phyloP scores from a whole-genome alignment of 2,888 invertebrate species.

The Nymphalis polychloros region DNA sequence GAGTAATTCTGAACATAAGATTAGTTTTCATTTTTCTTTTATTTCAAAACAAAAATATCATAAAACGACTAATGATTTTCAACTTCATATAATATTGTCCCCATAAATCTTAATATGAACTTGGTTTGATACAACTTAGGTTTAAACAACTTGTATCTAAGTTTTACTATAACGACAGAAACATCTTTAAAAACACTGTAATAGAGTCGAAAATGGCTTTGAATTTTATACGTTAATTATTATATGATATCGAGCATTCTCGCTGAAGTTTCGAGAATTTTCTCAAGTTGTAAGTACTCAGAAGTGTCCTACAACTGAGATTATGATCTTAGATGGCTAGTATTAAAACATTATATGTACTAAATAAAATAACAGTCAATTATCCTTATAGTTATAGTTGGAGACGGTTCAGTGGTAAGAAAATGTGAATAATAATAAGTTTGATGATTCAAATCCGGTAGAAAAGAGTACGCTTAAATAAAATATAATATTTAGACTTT shows the following conservation, averaged over 20 bases:
- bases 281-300: constrained; percentile 23
- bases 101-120: not conserved
- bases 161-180: not conserved
- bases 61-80: too few relatives aligned
- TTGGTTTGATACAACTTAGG: not conserved
- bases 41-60: too few relatives aligned
- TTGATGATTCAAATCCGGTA: too few relatives aligned
- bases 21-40: too few relatives aligned
- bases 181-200: not conserved
- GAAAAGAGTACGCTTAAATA: too few relatives aligned
- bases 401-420: too few relatives aligned
- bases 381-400: too few relatives aligned
- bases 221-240: constrained; percentile 17
- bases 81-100: not conserved
- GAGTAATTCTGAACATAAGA: too few relatives aligned
- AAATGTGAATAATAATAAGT: too few relatives aligned
- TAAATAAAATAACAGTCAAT: not conserved
- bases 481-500: too few relatives aligned
- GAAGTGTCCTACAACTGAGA: constrained; percentile 19
- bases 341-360: constrained; percentile 6
- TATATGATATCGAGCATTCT: constrained; percentile 14
- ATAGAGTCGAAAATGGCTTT: constrained; percentile 9
- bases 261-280: constrained; percentile 15
- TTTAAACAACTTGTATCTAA: not conserved
- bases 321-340: constrained; percentile 37